Base-by-base conservation (phyloP, 2,797 vertebrate species). In the Argentina silus region DNA sequence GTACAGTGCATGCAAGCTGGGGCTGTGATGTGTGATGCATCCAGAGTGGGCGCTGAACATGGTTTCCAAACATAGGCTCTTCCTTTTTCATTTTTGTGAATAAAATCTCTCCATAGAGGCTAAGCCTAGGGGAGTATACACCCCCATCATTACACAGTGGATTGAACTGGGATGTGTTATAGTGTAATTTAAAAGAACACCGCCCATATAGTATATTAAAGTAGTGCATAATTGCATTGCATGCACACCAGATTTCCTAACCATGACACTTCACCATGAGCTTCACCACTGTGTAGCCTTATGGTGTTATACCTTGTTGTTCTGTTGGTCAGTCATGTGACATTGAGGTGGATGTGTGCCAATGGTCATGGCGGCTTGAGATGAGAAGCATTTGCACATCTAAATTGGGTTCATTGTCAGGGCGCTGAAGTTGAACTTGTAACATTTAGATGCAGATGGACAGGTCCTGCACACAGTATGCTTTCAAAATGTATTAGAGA, bases 361-460 rank as follows among this genome's bases (percentile, higher is more conserved):
- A 36, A 10, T n/a, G 10, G 21, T 19, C 57, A 19, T n/a, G n/a
- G n/a, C n/a, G n/a, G 78, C 42, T 73, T 64, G 21, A 77, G 51
- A 66, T 36, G 47, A 61, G 45, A 48, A 48, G 51, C 19, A 61
- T 69, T 78, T 74, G 64, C 70, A 63, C 56, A 11, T 69, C 17
- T 61, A 47, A 61, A 73, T 0, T 50, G 19, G 3, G 10, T 68
- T 82, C 47, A 70, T 42, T 47, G 65, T 69, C 44, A 61, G 69
- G 51, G 7, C 51, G 17, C 51, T 6, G 17, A 7, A 42, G 7
- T 43, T 67, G 12, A 67, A 47, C 45, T 23, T 42, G 73, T 83
- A 83, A 82, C 67, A 73, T 43, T n/a, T 45, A 76, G 67, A 70
- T n/a, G 43, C 45, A 65, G 43, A 57, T n/a, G 3, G 57, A 65